phyloP scores from a whole-genome alignment of 2,113 vertebrate genomes.

The Menura novaehollandiae region DNA sequence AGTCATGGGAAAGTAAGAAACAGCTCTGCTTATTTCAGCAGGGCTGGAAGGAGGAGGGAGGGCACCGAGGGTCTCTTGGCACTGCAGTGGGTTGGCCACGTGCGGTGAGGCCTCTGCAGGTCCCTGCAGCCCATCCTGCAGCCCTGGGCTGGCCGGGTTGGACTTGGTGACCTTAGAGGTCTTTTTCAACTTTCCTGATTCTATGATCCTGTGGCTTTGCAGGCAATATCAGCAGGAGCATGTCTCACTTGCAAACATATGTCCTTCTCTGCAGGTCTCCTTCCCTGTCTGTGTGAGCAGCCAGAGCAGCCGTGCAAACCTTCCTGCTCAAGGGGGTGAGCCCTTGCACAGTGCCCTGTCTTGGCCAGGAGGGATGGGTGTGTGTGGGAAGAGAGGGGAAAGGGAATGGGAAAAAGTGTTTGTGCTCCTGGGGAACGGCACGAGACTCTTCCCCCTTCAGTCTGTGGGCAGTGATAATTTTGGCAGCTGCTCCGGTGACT shows the following conservation, averaged over 20 bases:
- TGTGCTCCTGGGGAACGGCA: neutral
- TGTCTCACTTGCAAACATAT: accelerated
- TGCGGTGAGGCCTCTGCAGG: neutral
- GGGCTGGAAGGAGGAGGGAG: neutral
- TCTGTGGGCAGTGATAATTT: neutral
- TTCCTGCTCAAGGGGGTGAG: neutral
- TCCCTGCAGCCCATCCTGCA: neutral
- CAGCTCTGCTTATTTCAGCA: neutral
- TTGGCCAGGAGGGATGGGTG: accelerated
- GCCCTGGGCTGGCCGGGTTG: neutral
- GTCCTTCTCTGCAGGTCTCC: neutral
- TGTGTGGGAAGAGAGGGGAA: neutral
- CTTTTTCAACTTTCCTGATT: neutral
- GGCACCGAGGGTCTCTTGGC: accelerated
- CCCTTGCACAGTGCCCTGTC: accelerated
- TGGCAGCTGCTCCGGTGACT: neutral
- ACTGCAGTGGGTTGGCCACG: accelerated
- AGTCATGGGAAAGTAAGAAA: slow-evolving; percentile 41
- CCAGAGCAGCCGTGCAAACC: accelerated
- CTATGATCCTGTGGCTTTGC: neutral
- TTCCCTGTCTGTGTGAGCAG: accelerated
- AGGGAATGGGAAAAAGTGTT: neutral
- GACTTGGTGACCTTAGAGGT: neutral
- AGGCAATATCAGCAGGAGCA: accelerated
- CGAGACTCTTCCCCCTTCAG: neutral